These are phyloP conservation scores for Pelochelys cantorii DNA, from an alignment of 2,797 vertebrate genomes.

Conservation along the genomic window DNA sequence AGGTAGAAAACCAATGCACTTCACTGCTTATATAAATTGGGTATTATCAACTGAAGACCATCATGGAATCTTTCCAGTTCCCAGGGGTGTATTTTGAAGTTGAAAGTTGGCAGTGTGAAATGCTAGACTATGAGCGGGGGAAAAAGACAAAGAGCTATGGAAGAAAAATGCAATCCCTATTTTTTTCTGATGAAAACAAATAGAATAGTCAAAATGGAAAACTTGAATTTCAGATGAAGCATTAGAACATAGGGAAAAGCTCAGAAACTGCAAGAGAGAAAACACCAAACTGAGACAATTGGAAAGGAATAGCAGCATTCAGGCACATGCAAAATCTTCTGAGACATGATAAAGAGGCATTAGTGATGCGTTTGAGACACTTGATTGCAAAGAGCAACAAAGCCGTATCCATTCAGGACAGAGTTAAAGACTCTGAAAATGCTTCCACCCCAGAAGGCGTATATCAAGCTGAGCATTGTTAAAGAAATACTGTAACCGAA, in stretches of 20 bases:
- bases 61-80: not conserved
- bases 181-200: not conserved
- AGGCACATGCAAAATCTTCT: not conserved
- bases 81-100: conserved; percentile 5
- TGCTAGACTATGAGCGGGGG: not conserved
- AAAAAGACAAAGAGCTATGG: not conserved
- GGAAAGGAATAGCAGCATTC: not conserved
- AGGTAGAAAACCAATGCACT: not conserved
- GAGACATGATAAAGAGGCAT: not conserved
- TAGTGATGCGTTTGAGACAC: conserved; percentile 26
- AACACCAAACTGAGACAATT: not conserved
- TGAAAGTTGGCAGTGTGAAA: not conserved
- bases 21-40: not conserved
- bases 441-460: conserved; percentile 25
- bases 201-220: not conserved
- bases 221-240: not conserved
- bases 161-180: not conserved
- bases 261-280: not conserved
- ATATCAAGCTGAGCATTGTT: conserved; percentile 45
- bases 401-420: not conserved
- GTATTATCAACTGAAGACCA: not conserved
- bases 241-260: not conserved
- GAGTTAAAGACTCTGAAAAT: conserved; percentile 14
- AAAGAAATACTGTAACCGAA: conserved; percentile 46
- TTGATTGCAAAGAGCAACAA: conserved; percentile 26